Evolutionary conservation across 2,797 vertebrate genomes (phyloP).

Genomic region (Prionace glauca): DNA sequence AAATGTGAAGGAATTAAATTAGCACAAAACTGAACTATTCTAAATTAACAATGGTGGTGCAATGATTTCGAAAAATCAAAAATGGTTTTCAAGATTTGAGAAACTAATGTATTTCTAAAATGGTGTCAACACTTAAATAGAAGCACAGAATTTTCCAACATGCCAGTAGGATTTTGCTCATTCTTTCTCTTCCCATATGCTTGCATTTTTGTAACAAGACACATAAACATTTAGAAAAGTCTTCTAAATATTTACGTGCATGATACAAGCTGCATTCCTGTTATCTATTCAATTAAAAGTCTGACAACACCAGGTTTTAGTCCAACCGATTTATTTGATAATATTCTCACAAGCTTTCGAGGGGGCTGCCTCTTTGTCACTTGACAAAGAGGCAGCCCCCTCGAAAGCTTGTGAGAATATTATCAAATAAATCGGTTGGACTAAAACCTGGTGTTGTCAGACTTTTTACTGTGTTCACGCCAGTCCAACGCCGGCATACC

Average conservation of each 20-base stretch:
- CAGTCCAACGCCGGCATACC: too few species aligned
- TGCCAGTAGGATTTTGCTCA: not conserved
- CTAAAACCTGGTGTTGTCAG: too few species aligned
- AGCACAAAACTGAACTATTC: not conserved
- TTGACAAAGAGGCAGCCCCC: too few species aligned
- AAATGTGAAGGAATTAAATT: not conserved
- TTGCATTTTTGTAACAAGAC: not conserved
- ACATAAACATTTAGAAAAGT: not conserved
- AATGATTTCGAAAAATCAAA: not conserved
- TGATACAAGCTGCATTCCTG: not conserved
- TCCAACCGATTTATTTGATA: too few species aligned
- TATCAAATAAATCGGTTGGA: too few species aligned
- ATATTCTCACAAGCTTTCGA: too few species aligned
- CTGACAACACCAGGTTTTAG: too few species aligned
- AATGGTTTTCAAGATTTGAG: not conserved
- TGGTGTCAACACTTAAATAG: not conserved
- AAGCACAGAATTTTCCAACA: not conserved
- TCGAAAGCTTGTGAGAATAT: too few species aligned
- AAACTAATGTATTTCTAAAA: not conserved
- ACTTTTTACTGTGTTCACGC: too few species aligned
- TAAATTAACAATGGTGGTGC: not conserved
- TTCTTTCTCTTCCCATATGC: not conserved
- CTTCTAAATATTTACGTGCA: not conserved
- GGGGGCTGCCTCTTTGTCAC: too few species aligned
- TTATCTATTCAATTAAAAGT: too few species aligned